A percentile compares a stretch with the other conserved stretches of the same genome.
These are phyloP conservation scores for Lamellibrachia satsuma DNA, from an alignment of 2,888 invertebrate genomes.

Conservation along the genomic window DNA sequence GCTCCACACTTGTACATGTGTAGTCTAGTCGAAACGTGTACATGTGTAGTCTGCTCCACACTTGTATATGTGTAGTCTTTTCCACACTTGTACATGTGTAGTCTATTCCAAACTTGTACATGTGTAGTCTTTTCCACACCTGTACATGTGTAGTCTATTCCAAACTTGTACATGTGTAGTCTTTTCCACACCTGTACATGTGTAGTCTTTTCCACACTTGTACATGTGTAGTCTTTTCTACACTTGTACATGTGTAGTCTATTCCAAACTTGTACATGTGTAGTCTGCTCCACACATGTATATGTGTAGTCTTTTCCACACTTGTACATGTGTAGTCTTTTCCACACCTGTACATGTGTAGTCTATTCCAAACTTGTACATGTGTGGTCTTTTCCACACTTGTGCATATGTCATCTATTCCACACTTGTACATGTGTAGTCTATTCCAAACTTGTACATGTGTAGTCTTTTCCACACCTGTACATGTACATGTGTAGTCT, in stretches of 20 bases:
- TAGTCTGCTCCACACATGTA: neutral
- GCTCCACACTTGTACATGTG: neutral
- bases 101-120: too few species aligned
- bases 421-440: neutral
- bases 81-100: too few species aligned
- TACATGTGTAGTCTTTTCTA: neutral
- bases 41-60: neutral
- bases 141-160: too few species aligned
- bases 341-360: too few species aligned
- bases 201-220: neutral
- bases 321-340: neutral
- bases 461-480: too few species aligned
- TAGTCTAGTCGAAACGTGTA: neutral
- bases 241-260: too few species aligned
- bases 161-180: neutral
- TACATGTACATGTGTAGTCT: neutral
- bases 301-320: neutral
- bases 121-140: too few species aligned
- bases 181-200: neutral
- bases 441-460: neutral
- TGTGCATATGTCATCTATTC: neutral
- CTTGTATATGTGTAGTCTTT: neutral
- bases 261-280: neutral
- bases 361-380: too few species aligned
- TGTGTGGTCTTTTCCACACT: too few species aligned